These are phyloP conservation scores for Smittia aterrima DNA, from an alignment of 2,888 invertebrate genomes.

Conservation along the genomic window DNA sequence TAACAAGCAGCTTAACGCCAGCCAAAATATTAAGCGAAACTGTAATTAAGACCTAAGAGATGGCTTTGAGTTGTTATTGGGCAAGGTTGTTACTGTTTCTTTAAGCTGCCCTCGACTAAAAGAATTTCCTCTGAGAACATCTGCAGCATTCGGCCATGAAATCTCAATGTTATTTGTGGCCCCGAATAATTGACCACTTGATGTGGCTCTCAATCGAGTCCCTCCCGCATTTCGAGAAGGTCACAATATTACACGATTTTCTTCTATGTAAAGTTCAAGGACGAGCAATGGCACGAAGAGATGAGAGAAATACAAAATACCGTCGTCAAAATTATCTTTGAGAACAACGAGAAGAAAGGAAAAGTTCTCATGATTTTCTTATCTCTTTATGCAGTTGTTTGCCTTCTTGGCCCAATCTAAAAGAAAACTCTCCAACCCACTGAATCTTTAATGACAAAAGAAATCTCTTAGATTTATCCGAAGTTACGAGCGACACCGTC, in stretches of 20 bases:
- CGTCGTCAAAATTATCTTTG: slow-evolving; percentile 25
- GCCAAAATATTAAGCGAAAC: background rate
- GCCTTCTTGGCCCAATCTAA: background rate
- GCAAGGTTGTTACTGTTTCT: too few species aligned
- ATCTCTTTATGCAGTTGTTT: background rate
- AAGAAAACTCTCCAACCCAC: background rate
- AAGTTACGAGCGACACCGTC: background rate
- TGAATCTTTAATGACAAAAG: slow-evolving; percentile 37
- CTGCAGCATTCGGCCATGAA: too few species aligned
- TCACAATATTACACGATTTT: background rate
- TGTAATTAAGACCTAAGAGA: background rate
- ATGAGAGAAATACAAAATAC: background rate
- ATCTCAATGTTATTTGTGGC: too few species aligned
- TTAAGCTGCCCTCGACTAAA: too few species aligned
- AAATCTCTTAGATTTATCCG: background rate
- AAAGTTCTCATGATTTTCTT: slow-evolving; percentile 16
- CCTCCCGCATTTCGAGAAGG: background rate
- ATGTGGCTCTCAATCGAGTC: background rate
- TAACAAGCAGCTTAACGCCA: background rate
- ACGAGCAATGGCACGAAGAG: slow-evolving; percentile 32
- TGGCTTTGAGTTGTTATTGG: too few species aligned
- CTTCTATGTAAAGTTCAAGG: slow-evolving; percentile 28
- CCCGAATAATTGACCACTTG: slow-evolving; percentile 31
- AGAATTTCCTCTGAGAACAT: too few species aligned
- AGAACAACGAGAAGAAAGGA: background rate